A percentile compares a stretch with the other conserved stretches of the same genome.
phyloP scores from a whole-genome alignment of 2,113 vertebrate species.

The Entelurus aequoreus region DNA sequence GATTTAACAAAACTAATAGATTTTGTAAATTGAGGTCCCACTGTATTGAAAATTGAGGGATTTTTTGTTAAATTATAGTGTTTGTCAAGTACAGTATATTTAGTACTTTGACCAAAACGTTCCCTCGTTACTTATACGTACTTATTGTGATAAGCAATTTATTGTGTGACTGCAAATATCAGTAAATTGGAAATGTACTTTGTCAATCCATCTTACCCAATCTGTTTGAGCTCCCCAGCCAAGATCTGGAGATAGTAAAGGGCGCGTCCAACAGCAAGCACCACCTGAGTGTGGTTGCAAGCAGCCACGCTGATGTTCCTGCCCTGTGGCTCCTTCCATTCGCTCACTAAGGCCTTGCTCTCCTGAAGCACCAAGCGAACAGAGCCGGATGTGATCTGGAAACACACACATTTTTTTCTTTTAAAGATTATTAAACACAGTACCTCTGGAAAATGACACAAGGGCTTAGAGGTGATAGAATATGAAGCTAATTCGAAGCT shows the following conservation, averaged over 20 bases:
- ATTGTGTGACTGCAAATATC: neutral
- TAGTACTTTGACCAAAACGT: no score
- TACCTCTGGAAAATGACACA: conserved; percentile 1
- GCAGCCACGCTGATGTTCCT: conserved; percentile 97
- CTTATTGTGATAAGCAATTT: no score
- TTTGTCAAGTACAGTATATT: no score
- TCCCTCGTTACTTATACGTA: no score
- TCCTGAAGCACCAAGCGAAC: conserved; percentile 93
- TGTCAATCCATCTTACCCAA: conserved; percentile 73
- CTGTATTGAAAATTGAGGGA: no score
- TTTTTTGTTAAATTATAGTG: no score
- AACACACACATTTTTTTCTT: conserved; percentile 12
- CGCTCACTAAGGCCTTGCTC: conserved; percentile 88
- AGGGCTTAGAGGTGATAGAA: neutral
- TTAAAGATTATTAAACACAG: neutral
- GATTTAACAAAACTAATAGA: no score
- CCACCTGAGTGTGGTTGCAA: conserved; percentile 94
- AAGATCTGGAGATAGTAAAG: conserved; percentile 96
- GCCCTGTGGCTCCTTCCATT: conserved; percentile 96
- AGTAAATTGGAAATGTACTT: neutral
- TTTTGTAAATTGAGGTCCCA: no score
- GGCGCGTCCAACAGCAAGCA: conserved; percentile 90
- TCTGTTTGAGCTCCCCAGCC: conserved; percentile 90
- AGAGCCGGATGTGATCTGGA: conserved; percentile 91
- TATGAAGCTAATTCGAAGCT: neutral